Percentiles rank a stretch among this genome's conserved stretches.
Conservation (phyloP, 1,140 invertebrate species). For the Paralvinella palmiformis region DNA sequence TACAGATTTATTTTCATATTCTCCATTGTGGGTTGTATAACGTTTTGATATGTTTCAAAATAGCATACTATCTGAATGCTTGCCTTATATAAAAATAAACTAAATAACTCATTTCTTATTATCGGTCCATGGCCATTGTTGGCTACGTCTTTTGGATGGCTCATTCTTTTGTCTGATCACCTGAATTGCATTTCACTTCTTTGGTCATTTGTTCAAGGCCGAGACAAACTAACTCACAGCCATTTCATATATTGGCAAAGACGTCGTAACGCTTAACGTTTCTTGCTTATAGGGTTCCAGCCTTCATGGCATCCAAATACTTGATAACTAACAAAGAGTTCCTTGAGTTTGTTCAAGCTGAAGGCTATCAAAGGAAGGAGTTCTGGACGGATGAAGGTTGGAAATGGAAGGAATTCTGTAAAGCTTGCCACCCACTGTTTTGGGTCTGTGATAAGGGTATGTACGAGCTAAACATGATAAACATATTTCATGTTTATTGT, state of each 20-base stretch:
- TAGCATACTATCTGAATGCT: no score
- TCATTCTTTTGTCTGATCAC: no score
- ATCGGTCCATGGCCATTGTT: no score
- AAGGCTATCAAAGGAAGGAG: slow-evolving; percentile 37
- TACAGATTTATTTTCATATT: background rate
- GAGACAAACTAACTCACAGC: no score
- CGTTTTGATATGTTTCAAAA: background rate
- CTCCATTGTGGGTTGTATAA: no score
- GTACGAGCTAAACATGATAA: background rate
- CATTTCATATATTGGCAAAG: background rate
- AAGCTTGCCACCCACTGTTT: slow-evolving; percentile 43
- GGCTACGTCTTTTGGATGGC: no score
- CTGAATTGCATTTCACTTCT: background rate
- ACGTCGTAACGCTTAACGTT: background rate
- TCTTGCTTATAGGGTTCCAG: slow-evolving; percentile 36
- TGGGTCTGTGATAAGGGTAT: slow-evolving; percentile 45
- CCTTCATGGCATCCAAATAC: slow-evolving; percentile 45
- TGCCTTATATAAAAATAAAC: no score
- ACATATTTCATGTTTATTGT: no score
- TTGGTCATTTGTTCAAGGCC: no score
- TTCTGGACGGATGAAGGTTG: slow-evolving; percentile 46
- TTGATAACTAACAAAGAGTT: slow-evolving; percentile 43
- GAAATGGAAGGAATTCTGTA: slow-evolving; percentile 39
- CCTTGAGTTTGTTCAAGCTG: slow-evolving; percentile 42
- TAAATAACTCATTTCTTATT: no score